Base-by-base conservation (phyloP, 2,888 invertebrate genomes). In the Caenorhabditis virilis region DNA sequence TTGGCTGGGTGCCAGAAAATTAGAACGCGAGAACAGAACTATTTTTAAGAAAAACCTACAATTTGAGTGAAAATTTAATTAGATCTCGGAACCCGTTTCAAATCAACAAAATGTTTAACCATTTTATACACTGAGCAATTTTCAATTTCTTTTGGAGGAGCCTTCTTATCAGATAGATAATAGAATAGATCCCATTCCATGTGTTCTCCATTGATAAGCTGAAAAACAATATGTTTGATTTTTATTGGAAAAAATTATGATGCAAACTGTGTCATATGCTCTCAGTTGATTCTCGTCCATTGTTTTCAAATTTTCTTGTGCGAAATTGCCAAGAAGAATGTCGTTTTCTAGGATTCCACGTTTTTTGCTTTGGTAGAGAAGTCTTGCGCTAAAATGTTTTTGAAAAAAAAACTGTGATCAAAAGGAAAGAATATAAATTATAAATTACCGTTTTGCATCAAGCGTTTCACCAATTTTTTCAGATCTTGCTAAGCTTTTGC, bases 121-220 rank as follows among this genome's bases (percentile, higher is more conserved):
- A 68, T 66, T 26, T 67, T 53, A 47, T 77, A 80, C 1, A 74
- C 74, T 22, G 57, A 22, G 46, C 69, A 72, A 9, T 43, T 47
- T 18, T 51, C 52, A 16, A 80, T 63, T 43, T 78, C 74, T 43
- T 61, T 58, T 26, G 74, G 69, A 0, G 76, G 63, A 2, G 53
- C 53, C 39, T 75, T 72, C 52, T 72, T 74, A 35, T 77, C 78
- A 9, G 77, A 72, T n/a, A 79, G 42, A 49, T 77, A 82, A 57
- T 82, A 79, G 61, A 72, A 83, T 13, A 82, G 65, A 51, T 82
- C 83, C 82, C 83, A 82, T 62, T 82, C 83, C 73, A 74, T 80
- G 58, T 81, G 76, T 22, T 70, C 73, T 11, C 83, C 82, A 57
- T 83, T 82, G 57, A 82, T 82, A 30, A 78, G 52, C 64, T 67